phyloP scores from a whole-genome alignment of 2,888 invertebrate species.

The Philereme vetulata region DNA sequence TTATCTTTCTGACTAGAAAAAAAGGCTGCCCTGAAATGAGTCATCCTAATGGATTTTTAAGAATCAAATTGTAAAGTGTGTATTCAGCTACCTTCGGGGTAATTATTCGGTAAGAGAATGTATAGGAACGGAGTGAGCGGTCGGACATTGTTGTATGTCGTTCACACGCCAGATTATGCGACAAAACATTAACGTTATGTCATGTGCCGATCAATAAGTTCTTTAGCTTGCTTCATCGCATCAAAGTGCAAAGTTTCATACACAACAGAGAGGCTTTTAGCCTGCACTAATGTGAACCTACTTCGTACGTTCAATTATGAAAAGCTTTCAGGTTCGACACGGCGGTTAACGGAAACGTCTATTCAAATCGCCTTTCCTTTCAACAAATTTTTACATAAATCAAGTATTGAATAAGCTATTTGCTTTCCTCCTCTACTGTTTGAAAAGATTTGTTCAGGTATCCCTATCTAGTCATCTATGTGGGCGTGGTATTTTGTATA shows the following conservation, averaged over 20 bases:
- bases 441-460: conserved; percentile 49
- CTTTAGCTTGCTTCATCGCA: conserved; percentile 49
- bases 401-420: conserved; percentile 71
- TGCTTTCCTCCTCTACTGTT: conserved; percentile 48
- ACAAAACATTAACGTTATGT: conserved; percentile 39
- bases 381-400: conserved; percentile 71
- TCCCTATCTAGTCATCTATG: conserved; percentile 27
- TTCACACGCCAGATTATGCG: conserved; percentile 26
- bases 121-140: background rate
- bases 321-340: conserved; percentile 77
- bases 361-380: conserved; percentile 75
- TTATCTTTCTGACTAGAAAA: no score
- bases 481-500: conserved; percentile 26
- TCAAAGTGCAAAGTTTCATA: conserved; percentile 65
- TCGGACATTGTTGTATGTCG: conserved; percentile 4
- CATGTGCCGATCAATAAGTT: conserved; percentile 45
- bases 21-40: no score
- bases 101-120: no score
- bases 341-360: conserved; percentile 66
- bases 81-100: no score
- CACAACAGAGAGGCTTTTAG: conserved; percentile 64
- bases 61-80: no score
- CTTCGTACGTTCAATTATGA: conserved; percentile 70
- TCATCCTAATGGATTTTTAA: no score
- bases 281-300: conserved; percentile 64